Conservation (phyloP, 2,797 vertebrate genomes). For the Chelon labrosus region DNA sequence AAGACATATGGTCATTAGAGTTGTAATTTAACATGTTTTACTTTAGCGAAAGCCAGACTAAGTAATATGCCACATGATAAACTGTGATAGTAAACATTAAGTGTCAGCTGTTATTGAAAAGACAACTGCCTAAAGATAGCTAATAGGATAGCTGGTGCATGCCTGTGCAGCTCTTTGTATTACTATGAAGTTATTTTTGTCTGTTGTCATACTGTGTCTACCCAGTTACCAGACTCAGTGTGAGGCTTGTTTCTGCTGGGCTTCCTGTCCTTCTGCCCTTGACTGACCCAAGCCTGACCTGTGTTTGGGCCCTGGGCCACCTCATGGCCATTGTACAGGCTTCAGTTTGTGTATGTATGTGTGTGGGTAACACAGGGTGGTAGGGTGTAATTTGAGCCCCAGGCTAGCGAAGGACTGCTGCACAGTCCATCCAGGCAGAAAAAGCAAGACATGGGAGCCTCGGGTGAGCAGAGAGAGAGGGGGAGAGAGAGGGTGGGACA, state of each 20-base stretch:
- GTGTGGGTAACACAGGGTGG: slow-evolving; percentile 42
- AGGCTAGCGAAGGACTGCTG: slow-evolving; percentile 69
- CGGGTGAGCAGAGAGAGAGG: slow-evolving; percentile 55
- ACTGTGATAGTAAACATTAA: background rate
- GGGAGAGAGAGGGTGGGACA: slow-evolving; percentile 22
- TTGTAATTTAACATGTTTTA: slow-evolving; percentile 5
- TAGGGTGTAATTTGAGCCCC: slow-evolving; percentile 71
- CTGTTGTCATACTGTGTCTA: slow-evolving; percentile 28
- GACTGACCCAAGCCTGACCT: slow-evolving; percentile 67
- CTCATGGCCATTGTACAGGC: slow-evolving; percentile 52
- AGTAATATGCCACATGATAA: slow-evolving; percentile 15
- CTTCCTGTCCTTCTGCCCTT: slow-evolving; percentile 58
- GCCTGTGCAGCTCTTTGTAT: slow-evolving; percentile 8
- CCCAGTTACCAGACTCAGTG: slow-evolving; percentile 36
- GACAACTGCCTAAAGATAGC: background rate
- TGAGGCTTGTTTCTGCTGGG: slow-evolving; percentile 18
- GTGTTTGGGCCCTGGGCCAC: slow-evolving; percentile 57
- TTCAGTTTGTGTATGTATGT: slow-evolving; percentile 30
- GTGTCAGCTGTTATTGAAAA: slow-evolving; percentile 2
- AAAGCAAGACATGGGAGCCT: slow-evolving; percentile 75
- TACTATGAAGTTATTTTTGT: slow-evolving; percentile 13
- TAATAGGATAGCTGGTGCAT: slow-evolving; percentile 10
- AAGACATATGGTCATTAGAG: background rate
- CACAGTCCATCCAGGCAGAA: slow-evolving; percentile 76
- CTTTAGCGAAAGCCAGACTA: background rate